Evolutionary conservation across 2,888 invertebrate species (phyloP), one percentile per base, ranked within the genome.

Genomic region (Drosophila mettleri): DNA sequence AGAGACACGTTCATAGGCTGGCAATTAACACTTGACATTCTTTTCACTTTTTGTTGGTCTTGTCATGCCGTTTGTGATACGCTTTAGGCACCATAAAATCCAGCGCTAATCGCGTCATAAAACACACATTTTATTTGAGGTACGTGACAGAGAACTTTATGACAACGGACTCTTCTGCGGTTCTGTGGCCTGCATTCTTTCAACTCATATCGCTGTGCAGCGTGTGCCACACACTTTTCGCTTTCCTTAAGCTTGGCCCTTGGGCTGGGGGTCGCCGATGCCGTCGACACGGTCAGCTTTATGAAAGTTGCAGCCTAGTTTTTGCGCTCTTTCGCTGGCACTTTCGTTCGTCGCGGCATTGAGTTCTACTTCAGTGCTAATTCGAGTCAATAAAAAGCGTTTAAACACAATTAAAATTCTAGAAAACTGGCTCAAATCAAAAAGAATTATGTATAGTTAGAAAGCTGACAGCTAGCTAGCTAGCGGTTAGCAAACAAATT

Each of bases 11-110:
- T 69, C 79, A 77, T 79, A 70, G 46, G 54, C 65, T 57, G 79
- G 82, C 80, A 84, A 84, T 84, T 86, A 84, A 86, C 84, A 84
- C 85, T 86, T 84, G 87, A 86, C 87, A 86, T 86, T 84, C 87
- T 84, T 84, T 86, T 84, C 87, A 83, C 83, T 86, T 83, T 83
- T 82, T 66, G 67, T 55, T 58, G 64, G 22, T 52, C 39, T 39
- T 53, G 33, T 27, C 27, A 34, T 34, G 41, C 45, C 65, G 70
- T 63, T 69, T 68, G 53, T 78, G 85, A 78, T 85, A 84, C 69
- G 87, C 75, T 86, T 81, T 73, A 58, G 73, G 83, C 75, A 64
- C 52, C 65, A 73, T 75, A 70, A 80, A 72, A 80, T 70, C 68
- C 78, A 67, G 46, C 81, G 74, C 84, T 85, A 85, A 85, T 87